phyloP scores from a whole-genome alignment of 2,888 invertebrate genomes.

The Pollenia griseotomentosa region DNA sequence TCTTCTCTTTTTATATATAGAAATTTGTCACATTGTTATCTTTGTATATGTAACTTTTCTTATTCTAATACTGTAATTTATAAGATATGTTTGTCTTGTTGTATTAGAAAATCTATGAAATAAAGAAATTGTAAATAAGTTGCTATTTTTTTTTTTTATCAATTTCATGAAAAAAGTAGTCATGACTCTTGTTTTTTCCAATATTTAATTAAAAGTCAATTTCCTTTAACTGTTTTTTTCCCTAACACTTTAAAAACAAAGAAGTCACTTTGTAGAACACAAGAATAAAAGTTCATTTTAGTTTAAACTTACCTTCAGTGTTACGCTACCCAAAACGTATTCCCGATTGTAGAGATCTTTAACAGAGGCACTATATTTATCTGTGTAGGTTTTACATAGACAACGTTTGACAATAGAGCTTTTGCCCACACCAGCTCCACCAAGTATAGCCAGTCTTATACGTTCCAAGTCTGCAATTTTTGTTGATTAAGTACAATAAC shows the following conservation, averaged over 20 bases:
- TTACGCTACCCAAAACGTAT: constrained; percentile 91
- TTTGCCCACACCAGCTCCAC: constrained; percentile 93
- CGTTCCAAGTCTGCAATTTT: constrained; percentile 90
- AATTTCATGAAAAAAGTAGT: no score
- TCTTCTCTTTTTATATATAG: no score
- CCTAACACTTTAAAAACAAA: background rate
- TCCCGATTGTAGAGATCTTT: constrained; percentile 95
- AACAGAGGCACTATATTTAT: constrained; percentile 93
- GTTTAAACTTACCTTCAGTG: constrained; percentile 87
- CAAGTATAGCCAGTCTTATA: constrained; percentile 92
- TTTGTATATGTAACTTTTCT: no score
- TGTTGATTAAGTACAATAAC: constrained; percentile 39
- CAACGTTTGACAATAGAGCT: constrained; percentile 93
- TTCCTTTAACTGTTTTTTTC: background rate
- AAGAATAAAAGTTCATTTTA: background rate
- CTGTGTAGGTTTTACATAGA: constrained; percentile 91
- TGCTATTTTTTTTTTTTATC: no score
- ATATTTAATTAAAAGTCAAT: constrained; percentile 12
- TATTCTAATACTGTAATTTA: no score
- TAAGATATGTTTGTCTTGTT: no score
- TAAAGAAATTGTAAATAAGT: no score
- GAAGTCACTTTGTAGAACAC: background rate
- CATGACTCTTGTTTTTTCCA: no score
- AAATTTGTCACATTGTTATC: no score
- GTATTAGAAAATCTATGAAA: no score